Percentiles rank a stretch among this genome's conserved stretches.
These are phyloP conservation scores for Girardinus metallicus DNA, from an alignment of 2,797 vertebrate genomes.

Conservation along the genomic window DNA sequence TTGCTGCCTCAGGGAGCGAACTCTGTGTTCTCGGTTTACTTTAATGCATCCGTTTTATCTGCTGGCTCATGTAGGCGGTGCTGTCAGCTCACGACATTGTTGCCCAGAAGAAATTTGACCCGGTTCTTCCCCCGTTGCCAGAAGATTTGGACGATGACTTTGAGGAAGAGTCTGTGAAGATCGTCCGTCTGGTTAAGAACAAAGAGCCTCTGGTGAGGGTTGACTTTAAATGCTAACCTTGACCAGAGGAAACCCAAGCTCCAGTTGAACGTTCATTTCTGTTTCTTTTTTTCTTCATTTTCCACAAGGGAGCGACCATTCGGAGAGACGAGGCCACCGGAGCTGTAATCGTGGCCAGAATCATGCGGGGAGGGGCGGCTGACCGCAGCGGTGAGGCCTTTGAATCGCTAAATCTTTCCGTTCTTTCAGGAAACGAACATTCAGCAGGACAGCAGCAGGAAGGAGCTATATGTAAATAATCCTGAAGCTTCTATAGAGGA, in stretches of 20 bases:
- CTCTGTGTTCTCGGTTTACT: not conserved
- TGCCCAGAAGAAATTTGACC: constrained; percentile 95
- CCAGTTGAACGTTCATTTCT: not conserved
- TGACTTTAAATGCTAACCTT: not conserved
- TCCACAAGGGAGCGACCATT: constrained; percentile 90
- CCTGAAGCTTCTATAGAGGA: not conserved
- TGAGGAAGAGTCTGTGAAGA: constrained; percentile 95
- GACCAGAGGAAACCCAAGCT: not conserved
- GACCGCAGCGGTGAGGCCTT: constrained; percentile 89
- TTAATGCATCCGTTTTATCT: not conserved
- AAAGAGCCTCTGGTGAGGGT: constrained; percentile 90
- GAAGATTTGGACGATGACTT: constrained; percentile 89
- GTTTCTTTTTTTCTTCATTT: constrained; percentile 3
- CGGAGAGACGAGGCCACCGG: constrained; percentile 89
- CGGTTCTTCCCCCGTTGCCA: constrained; percentile 89
- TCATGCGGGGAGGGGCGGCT: constrained; percentile 94
- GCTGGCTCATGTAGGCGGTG: constrained; percentile 81
- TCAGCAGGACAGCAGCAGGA: not conserved
- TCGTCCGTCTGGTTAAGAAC: constrained; percentile 94
- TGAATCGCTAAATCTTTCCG: not conserved
- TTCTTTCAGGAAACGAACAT: not conserved
- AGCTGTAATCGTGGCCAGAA: constrained; percentile 91
- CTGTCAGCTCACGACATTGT: constrained; percentile 93
- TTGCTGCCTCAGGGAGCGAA: not conserved
- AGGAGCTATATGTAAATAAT: not conserved